A percentile compares a stretch with the other conserved stretches of the same genome.
phyloP scores from a whole-genome alignment of 2,113 vertebrate genomes.

The Canis aureus region DNA sequence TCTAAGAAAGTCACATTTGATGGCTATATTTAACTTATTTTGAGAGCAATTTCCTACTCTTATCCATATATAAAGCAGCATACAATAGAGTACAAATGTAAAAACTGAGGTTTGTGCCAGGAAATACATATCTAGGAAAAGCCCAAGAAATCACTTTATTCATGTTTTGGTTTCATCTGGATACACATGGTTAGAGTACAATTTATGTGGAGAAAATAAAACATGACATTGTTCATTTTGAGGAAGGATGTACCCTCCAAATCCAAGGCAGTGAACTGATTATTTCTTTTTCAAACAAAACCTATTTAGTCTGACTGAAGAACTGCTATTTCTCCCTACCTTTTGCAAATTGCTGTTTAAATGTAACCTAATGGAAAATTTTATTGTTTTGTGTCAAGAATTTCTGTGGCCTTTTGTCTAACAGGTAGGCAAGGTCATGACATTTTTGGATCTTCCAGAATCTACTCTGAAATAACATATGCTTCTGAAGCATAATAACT shows the following conservation, averaged over 20 bases:
- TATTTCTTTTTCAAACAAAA: constrained; percentile 73
- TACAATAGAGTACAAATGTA: constrained; percentile 44
- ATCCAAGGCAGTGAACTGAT: constrained; percentile 64
- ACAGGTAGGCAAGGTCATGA: constrained; percentile 70
- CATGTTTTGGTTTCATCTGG: constrained; percentile 70
- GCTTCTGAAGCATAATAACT: constrained; percentile 13
- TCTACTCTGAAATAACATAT: constrained; percentile 57
- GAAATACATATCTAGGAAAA: constrained; percentile 69
- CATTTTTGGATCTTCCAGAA: constrained; percentile 41
- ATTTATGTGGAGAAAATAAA: constrained; percentile 78
- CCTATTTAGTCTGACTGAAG: constrained; percentile 64
- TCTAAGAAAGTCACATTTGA: constrained; percentile 4
- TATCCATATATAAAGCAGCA: constrained; percentile 52
- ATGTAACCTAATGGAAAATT: constrained; percentile 68
- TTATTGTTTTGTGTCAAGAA: constrained; percentile 73
- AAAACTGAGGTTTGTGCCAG: constrained; percentile 54
- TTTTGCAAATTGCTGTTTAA: constrained; percentile 73
- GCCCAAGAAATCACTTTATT: constrained; percentile 70
- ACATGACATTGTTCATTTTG: constrained; percentile 62
- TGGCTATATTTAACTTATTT: constrained; percentile 42
- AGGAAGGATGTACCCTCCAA: constrained; percentile 59
- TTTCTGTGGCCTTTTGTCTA: constrained; percentile 61
- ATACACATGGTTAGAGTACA: constrained; percentile 64
- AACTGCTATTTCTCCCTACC: constrained; percentile 65
- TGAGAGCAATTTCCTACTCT: constrained; percentile 2